These are phyloP conservation scores for Protodeltote pygarga DNA, from an alignment of 2,888 invertebrate genomes.

Conservation along the genomic window DNA sequence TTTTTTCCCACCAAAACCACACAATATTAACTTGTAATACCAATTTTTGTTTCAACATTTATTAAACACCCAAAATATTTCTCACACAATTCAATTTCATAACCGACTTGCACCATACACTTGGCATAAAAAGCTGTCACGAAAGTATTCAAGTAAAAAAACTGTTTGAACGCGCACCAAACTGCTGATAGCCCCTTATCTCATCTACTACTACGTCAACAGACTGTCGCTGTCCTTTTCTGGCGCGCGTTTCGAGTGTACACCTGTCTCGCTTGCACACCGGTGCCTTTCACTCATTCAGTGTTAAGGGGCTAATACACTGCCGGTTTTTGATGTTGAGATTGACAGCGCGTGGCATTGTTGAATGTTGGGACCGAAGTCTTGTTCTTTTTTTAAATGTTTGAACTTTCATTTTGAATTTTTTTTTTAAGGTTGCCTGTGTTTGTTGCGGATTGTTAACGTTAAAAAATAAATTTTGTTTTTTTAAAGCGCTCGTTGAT, in stretches of 20 bases:
- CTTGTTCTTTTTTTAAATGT: not conserved
- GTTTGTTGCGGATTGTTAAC: too few species aligned
- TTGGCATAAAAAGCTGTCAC: slow-evolving; percentile 41
- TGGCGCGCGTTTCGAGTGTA: slow-evolving; percentile 49
- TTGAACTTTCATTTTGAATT: not conserved
- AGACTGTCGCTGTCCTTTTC: slow-evolving; percentile 71
- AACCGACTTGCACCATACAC: slow-evolving; percentile 29
- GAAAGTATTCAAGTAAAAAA: slow-evolving; percentile 63
- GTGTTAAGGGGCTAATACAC: slow-evolving; percentile 43
- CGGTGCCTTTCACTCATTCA: slow-evolving; percentile 66
- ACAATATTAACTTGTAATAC: too few species aligned
- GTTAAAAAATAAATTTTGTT: too few species aligned
- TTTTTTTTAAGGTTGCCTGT: not conserved
- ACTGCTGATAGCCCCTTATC: slow-evolving; percentile 85
- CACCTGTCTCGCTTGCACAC: slow-evolving; percentile 55
- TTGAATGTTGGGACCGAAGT: not conserved
- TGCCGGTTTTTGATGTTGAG: slow-evolving; percentile 29
- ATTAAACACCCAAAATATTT: not conserved
- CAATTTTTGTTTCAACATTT: too few species aligned
- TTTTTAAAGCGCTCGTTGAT: too few species aligned
- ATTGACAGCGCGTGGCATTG: slow-evolving; percentile 23
- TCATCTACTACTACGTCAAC: slow-evolving; percentile 85
- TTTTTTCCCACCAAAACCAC: too few species aligned
- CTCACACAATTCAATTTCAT: slow-evolving; percentile 7
- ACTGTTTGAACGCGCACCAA: slow-evolving; percentile 65